These are phyloP conservation scores for Nylanderia fulva DNA, from an alignment of 1,140 invertebrate species.

Conservation along the genomic window DNA sequence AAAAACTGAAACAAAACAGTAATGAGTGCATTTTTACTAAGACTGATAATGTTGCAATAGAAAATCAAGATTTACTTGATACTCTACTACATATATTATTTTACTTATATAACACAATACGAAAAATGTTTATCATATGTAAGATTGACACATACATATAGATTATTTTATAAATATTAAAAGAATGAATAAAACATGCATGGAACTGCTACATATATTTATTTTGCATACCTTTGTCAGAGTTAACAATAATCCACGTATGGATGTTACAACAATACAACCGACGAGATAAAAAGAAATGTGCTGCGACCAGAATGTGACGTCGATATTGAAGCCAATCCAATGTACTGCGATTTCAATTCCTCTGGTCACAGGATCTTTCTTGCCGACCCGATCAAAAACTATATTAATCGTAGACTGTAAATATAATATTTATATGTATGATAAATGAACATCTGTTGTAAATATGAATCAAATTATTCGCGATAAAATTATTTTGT, in stretches of 20 bases:
- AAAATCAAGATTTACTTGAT: slow-evolving; percentile 10
- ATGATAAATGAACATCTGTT: too few relatives aligned
- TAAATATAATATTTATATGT: slow-evolving; percentile 77
- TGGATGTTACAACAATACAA: slow-evolving; percentile 99
- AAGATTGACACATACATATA: slow-evolving; percentile 35
- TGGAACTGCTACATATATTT: slow-evolving; percentile 30
- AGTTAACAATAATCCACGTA: slow-evolving; percentile 97
- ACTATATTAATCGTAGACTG: slow-evolving; percentile 99
- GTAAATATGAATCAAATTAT: slow-evolving; percentile 21
- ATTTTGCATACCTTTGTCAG: slow-evolving; percentile 94
- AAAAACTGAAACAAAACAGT: slow-evolving; percentile 94
- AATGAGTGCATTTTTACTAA: slow-evolving; percentile 36
- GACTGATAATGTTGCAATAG: slow-evolving; percentile 46
- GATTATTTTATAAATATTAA: slow-evolving; percentile 40
- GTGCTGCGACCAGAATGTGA: slow-evolving; percentile 99
- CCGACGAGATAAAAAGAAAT: slow-evolving; percentile 99
- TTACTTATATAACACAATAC: slow-evolving; percentile 15
- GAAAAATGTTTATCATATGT: background rate
- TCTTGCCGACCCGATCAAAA: slow-evolving; percentile 99
- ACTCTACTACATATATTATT: background rate
- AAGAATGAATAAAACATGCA: slow-evolving; percentile 18
- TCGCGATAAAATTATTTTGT: slow-evolving; percentile 23
- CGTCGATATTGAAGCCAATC: slow-evolving; percentile 98
- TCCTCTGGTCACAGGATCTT: slow-evolving; percentile 98
- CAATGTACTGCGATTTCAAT: slow-evolving; percentile 99